phyloP scores from a whole-genome alignment of 1,140 invertebrate genomes.

The Helicoverpa zea region DNA sequence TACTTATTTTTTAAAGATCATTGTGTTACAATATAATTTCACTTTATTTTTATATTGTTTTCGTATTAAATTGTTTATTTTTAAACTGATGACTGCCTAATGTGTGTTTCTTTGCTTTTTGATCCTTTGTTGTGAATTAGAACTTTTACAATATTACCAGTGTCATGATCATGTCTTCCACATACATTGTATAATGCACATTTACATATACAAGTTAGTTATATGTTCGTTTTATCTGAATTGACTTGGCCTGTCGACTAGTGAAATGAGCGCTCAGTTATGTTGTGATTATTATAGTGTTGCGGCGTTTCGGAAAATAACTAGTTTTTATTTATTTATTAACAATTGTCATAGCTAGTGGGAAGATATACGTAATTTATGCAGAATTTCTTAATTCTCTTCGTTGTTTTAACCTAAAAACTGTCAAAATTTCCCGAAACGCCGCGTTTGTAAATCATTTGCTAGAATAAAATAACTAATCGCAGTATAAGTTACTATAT shows the following conservation, averaged over 20 bases:
- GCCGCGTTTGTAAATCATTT: constrained; percentile 42
- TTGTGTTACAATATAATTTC: not conserved
- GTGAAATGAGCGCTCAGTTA: constrained; percentile 29
- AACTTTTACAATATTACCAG: no score
- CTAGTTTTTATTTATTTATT: not conserved
- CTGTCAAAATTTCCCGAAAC: constrained; percentile 11
- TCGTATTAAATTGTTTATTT: constrained; percentile 26
- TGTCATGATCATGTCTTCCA: no score
- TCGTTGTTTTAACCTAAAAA: not conserved
- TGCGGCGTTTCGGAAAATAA: constrained; percentile 9
- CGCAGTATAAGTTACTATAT: constrained; percentile 40
- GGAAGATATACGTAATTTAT: not conserved
- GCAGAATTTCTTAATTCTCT: not conserved
- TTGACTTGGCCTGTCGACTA: constrained; percentile 18
- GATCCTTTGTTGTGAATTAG: constrained; percentile 1
- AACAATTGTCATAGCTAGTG: not conserved
- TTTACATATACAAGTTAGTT: not conserved
- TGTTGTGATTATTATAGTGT: constrained; percentile 42
- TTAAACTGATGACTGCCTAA: constrained; percentile 4
- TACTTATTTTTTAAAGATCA: constrained; percentile 17
- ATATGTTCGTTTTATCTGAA: not conserved
- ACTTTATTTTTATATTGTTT: constrained; percentile 30
- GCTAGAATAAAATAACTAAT: constrained; percentile 41
- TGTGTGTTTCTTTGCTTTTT: constrained; percentile 23
- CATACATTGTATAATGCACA: no score